Evolutionary conservation across 1,140 invertebrate species (phyloP), one percentile per base, ranked within the genome.

Genomic region (Lethocerus indicus): DNA sequence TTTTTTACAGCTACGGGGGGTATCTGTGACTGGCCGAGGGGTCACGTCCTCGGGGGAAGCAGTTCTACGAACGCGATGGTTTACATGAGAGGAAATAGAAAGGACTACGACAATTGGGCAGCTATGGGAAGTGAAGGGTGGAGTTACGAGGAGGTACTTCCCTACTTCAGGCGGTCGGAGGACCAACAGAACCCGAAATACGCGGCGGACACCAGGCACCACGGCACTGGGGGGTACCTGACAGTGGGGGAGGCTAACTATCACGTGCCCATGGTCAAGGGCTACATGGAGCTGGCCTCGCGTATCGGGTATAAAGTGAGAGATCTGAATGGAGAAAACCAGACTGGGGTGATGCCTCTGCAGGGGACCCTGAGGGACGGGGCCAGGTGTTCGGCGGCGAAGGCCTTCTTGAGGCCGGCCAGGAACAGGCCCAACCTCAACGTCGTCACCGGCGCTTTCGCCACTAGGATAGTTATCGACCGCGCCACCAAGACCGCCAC

Each of bases 221-320:
- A 88, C 59, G 62, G 64, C 3, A 76, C 72, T 51, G 83, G 82
- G 39, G 86, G 86, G 2, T 82, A 82, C 45, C 65, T 82, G 51
- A 83, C 84, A 0, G 74, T 89, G 0, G 83, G 87, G 49, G 64
- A 77, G 1, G 59, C 60, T 9, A 57, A 55, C 55, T 47, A 83
- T 81, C 0, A 46, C 58, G 14, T 60, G 57, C 6, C 40, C 25
- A 16, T 50, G 25, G 52, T 70, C 20, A 71, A 77, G 2, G 75
- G 82, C n/a, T 25, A 32, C 7, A 28, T 46, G n/a, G 23, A 92
- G 69, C 86, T 88, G 0, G 88, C 83, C 26, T 72, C 83, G 60
- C 83, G 93, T 62, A 84, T 90, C 74, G 89, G 89, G 35, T 87
- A 86, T 63, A 81, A 86, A 37, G 75, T 85, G 7, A 57, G 77